Conservation (phyloP, 2,888 invertebrate genomes). For the Onthophagus sagittarius region DNA sequence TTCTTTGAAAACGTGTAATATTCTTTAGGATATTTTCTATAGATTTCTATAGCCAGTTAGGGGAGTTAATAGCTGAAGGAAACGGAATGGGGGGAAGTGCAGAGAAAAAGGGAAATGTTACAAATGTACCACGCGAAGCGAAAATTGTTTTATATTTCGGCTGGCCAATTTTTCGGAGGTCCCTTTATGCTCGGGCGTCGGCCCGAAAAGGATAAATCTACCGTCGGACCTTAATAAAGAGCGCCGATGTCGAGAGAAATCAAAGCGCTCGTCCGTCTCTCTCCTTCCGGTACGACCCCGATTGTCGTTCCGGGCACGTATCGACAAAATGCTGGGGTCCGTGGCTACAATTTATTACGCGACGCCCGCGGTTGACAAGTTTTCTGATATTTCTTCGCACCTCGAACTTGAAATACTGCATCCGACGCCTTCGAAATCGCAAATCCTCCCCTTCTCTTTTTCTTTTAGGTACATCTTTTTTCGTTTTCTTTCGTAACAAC, state of each 20-base stretch:
- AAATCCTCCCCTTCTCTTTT: neutral
- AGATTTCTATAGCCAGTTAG: too few species aligned
- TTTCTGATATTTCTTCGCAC: constrained; percentile 11
- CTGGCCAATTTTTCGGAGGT: neutral
- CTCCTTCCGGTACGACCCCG: neutral
- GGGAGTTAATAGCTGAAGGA: too few species aligned
- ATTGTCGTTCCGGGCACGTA: constrained; percentile 2
- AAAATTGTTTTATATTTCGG: neutral
- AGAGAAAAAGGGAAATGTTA: neutral
- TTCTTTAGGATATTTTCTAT: too few species aligned
- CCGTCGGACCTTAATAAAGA: neutral
- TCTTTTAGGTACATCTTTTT: too few species aligned
- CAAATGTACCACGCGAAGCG: neutral
- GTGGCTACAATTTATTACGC: constrained; percentile 12
- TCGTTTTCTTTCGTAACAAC: neutral
- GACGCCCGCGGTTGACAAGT: constrained; percentile 3
- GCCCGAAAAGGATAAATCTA: neutral
- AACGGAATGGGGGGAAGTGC: neutral
- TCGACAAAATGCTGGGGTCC: constrained; percentile 7
- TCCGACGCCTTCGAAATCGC: neutral
- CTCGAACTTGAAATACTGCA: neutral
- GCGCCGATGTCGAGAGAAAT: neutral
- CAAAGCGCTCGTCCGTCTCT: neutral
- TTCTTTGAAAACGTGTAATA: too few species aligned
- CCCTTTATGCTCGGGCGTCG: neutral